Evolutionary conservation across 1,140 invertebrate species (phyloP).

Genomic region (Drosophila orosa): DNA sequence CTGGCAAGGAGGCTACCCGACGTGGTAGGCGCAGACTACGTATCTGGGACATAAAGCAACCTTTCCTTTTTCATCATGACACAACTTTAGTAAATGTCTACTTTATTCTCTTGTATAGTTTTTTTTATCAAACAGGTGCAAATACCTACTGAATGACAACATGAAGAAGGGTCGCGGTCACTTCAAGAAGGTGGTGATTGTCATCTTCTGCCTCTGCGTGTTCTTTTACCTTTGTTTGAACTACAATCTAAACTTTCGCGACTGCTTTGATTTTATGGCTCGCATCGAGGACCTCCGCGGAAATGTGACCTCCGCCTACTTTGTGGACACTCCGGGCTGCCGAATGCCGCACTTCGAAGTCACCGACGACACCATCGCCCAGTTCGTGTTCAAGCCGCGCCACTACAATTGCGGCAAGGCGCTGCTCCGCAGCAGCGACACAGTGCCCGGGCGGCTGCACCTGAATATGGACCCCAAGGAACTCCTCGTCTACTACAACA

Average conservation of each 20-base stretch:
- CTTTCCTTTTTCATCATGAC: too few species aligned
- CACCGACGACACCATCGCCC: constrained; percentile 86
- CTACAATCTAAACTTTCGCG: constrained; percentile 71
- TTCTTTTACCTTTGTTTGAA: constrained; percentile 79
- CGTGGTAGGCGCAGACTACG: too few species aligned
- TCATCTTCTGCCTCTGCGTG: constrained; percentile 77
- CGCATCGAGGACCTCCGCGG: constrained; percentile 61
- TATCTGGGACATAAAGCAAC: too few species aligned
- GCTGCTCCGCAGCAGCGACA: constrained; percentile 76
- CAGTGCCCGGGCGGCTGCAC: constrained; percentile 80
- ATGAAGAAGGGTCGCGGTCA: constrained; percentile 70
- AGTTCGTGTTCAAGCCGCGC: constrained; percentile 84
- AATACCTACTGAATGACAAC: too few species aligned
- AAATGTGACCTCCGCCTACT: constrained; percentile 83
- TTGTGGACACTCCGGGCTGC: constrained; percentile 91
- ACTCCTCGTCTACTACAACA: constrained; percentile 86
- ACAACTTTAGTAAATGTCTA: too few species aligned
- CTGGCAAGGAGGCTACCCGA: too few species aligned
- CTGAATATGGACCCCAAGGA: constrained; percentile 87
- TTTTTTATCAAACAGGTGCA: too few species aligned
- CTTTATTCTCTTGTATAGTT: too few species aligned
- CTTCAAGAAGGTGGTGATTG: constrained; percentile 76
- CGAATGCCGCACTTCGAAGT: constrained; percentile 91
- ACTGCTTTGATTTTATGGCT: constrained; percentile 76
- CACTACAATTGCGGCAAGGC: constrained; percentile 84